Evolutionary conservation across 2,797 vertebrate genomes (phyloP).

Genomic region (Lacerta agilis): DNA sequence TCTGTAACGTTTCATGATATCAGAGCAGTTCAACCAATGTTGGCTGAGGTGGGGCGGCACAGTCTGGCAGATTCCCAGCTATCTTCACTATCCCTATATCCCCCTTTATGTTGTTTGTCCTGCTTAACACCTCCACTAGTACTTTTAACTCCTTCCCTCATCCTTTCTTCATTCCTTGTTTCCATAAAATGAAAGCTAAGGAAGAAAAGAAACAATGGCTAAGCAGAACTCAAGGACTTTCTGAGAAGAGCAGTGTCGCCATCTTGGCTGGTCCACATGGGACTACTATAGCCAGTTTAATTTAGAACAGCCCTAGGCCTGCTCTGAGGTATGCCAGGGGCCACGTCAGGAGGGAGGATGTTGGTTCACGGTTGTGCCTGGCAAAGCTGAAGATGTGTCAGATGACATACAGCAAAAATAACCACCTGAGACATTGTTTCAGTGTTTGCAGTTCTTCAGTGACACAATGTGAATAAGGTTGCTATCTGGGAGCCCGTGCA

Average conservation of each 20-base stretch:
- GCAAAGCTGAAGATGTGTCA: conserved; percentile 11
- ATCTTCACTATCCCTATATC: background rate
- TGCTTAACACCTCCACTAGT: background rate
- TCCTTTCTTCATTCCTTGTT: background rate
- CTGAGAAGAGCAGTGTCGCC: background rate
- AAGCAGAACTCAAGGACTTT: background rate
- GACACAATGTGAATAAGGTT: background rate
- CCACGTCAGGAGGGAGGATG: background rate
- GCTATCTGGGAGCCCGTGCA: background rate
- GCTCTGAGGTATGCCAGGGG: background rate
- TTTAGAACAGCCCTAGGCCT: conserved; percentile 17
- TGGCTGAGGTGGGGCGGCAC: too few species aligned
- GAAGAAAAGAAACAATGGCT: background rate
- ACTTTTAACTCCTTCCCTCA: background rate
- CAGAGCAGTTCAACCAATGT: background rate
- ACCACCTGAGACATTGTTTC: background rate
- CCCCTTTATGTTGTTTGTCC: background rate
- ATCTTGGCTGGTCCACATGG: conserved; percentile 8
- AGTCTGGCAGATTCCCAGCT: background rate
- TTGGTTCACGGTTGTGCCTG: background rate
- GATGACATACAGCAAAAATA: background rate
- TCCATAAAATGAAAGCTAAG: background rate
- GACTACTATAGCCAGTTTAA: conserved; percentile 20
- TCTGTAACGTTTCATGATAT: background rate
- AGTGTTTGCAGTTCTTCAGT: background rate